Percentiles rank a stretch among this genome's conserved stretches.
Evolutionary conservation across 2,888 invertebrate species (phyloP).

Genomic region (Eupithecia exiguata): DNA sequence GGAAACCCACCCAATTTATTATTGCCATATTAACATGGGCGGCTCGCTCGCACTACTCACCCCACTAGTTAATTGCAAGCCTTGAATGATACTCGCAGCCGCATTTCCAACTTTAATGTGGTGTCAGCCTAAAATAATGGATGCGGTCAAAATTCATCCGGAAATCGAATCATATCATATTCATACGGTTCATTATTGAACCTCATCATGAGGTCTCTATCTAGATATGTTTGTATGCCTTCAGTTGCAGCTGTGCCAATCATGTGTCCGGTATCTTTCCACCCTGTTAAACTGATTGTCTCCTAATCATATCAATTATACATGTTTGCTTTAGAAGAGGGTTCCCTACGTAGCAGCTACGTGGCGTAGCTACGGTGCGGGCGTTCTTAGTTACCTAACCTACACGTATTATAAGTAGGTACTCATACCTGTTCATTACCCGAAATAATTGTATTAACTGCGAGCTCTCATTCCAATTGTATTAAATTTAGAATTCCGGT

Average conservation of each 20-base stretch:
- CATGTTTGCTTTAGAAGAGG: conserved; percentile 26
- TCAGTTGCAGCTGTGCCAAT: conserved; percentile 53
- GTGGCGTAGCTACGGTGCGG: conserved; percentile 24
- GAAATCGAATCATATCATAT: conserved; percentile 46
- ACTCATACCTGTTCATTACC: conserved; percentile 38
- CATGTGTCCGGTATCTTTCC: conserved; percentile 55
- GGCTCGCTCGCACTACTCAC: conserved; percentile 69
- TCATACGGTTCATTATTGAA: conserved; percentile 23
- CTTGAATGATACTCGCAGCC: conserved; percentile 76
- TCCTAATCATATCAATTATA: conserved; percentile 55
- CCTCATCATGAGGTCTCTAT: conserved; percentile 16
- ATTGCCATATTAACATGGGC: conserved; percentile 77
- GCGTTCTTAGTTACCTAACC: neutral
- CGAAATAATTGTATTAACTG: conserved; percentile 38
- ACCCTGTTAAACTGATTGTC: conserved; percentile 59
- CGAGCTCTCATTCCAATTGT: conserved; percentile 34
- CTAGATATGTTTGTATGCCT: conserved; percentile 43
- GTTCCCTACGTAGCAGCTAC: conserved; percentile 27
- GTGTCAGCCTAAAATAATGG: conserved; percentile 74
- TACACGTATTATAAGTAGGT: conserved; percentile 18
- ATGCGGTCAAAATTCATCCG: conserved; percentile 57
- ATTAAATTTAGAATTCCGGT: conserved; percentile 34
- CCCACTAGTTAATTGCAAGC: conserved; percentile 78
- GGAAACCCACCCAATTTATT: conserved; percentile 77
- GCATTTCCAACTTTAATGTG: conserved; percentile 77